phyloP scores from a whole-genome alignment of 2,797 vertebrate species.

The Benthosema pterotum region DNA sequence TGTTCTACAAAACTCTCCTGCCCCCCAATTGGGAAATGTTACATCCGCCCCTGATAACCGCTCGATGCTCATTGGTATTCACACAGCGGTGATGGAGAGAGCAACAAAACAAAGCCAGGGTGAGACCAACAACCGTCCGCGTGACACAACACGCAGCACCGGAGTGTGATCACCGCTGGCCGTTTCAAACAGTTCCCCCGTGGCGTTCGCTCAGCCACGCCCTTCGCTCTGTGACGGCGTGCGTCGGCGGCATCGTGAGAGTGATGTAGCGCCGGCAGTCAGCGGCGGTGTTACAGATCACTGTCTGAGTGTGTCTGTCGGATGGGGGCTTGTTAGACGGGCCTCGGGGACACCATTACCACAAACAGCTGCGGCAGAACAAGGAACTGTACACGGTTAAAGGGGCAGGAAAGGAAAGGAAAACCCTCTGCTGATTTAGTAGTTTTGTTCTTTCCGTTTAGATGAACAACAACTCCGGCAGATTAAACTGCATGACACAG shows the following conservation, averaged over 20 bases:
- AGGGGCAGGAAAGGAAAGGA: too few relatives aligned
- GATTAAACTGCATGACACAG: too few relatives aligned
- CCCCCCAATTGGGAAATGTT: too few relatives aligned
- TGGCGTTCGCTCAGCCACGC: neutral
- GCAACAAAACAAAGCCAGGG: constrained; percentile 37
- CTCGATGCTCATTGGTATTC: constrained; percentile 60
- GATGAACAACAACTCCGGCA: too few relatives aligned
- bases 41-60: too few relatives aligned
- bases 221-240: constrained; percentile 1
- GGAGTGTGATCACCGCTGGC: neutral
- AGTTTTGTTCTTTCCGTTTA: too few relatives aligned
- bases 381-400: too few relatives aligned
- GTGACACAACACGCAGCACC: constrained; percentile 19
- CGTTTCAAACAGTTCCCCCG: neutral
- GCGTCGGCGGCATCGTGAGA: neutral
- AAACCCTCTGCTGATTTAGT: too few relatives aligned
- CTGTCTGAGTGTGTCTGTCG: constrained; percentile 1
- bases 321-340: neutral
- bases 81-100: constrained; percentile 39
- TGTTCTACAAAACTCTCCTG: too few relatives aligned
- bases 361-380: neutral
- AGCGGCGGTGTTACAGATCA: neutral
- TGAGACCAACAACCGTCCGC: neutral
- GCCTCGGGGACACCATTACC: neutral
- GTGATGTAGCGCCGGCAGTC: neutral